Conservation (phyloP, 2,888 invertebrate species). For the Ametastegia equiseti region DNA sequence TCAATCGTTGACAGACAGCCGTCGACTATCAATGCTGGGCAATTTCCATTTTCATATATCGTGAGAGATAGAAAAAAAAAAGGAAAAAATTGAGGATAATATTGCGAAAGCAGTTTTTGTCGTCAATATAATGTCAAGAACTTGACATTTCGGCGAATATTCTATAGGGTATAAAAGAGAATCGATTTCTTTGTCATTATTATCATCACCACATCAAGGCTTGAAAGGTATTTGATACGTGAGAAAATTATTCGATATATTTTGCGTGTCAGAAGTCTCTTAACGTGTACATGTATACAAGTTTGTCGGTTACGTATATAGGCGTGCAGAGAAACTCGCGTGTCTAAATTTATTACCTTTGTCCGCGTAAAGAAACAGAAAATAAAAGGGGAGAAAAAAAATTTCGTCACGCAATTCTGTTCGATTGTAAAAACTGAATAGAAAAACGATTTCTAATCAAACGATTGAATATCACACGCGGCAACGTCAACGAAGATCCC, state of each 20-base stretch:
- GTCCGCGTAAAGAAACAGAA: no score
- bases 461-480: no score
- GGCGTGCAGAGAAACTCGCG: constrained; percentile 11
- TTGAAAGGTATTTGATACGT: no score
- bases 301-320: not conserved
- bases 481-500: no score
- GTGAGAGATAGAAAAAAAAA: not conserved
- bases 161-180: no score
- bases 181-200: not conserved
- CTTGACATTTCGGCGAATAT: no score
- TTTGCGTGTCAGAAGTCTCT: constrained; percentile 33
- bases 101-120: no score
- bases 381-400: no score
- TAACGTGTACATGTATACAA: no score
- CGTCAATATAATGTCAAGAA: no score
- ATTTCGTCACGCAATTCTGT: constrained; percentile 15
- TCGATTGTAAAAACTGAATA: not conserved
- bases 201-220: not conserved
- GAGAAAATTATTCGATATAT: constrained; percentile 1
- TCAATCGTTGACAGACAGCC: not conserved
- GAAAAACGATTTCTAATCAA: not conserved
- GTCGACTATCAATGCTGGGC: not conserved
- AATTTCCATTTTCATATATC: not conserved
- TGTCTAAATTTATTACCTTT: not conserved
- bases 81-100: no score